Evolutionary conservation across 2,797 vertebrate genomes (phyloP).

Genomic region (Myoxocephalus aenaeus): DNA sequence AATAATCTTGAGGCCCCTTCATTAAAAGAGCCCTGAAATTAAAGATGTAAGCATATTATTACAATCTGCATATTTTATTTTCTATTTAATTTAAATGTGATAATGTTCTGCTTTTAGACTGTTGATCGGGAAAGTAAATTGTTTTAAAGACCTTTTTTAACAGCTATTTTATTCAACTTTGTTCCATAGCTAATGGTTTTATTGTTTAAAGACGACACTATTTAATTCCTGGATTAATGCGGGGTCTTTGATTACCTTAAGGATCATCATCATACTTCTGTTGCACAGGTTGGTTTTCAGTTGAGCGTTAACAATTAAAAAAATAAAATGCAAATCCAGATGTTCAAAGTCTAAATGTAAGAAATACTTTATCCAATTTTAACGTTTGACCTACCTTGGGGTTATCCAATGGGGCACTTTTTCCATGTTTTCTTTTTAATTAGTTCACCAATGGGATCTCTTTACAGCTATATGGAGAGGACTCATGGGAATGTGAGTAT

Average conservation of each 20-base stretch:
- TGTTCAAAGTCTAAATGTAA: neutral
- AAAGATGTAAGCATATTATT: neutral
- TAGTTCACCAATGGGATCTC: neutral
- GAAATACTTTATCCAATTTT: neutral
- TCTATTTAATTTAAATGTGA: neutral
- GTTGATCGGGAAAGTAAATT: too few species aligned
- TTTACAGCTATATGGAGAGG: neutral
- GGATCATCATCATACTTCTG: too few species aligned
- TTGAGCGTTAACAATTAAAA: neutral
- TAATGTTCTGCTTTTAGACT: neutral
- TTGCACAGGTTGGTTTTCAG: neutral
- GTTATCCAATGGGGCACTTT: too few species aligned
- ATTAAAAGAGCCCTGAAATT: neutral
- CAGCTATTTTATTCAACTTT: neutral
- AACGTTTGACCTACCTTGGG: too few species aligned
- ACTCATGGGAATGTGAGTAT: neutral
- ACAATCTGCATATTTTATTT: neutral
- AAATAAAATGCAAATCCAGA: neutral
- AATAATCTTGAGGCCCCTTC: neutral
- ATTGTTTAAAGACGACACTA: conserved; percentile 18
- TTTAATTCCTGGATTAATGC: conserved; percentile 41
- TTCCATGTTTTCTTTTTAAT: neutral
- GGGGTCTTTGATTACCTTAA: neutral
- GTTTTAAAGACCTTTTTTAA: too few species aligned
- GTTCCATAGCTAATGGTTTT: conserved; percentile 24